A percentile compares a stretch with the other conserved stretches of the same genome.
phyloP scores from a whole-genome alignment of 2,888 invertebrate genomes.

The Dicycla oo region DNA sequence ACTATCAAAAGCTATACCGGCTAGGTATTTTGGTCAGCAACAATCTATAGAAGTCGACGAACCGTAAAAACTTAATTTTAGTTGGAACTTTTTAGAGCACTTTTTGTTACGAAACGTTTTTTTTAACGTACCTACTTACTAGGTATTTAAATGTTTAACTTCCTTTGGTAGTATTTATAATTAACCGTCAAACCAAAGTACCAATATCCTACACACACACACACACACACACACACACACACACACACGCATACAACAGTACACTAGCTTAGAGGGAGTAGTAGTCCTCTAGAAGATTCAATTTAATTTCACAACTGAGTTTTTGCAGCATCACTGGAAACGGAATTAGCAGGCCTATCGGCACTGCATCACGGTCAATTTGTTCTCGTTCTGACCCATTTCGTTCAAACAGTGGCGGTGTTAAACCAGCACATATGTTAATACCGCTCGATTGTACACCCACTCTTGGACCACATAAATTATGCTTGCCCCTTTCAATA shows the following conservation, averaged over 20 bases:
- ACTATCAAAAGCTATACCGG: neutral
- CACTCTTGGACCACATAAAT: conserved; percentile 44
- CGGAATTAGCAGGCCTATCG: conserved; percentile 49
- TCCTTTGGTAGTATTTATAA: neutral
- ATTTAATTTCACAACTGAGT: conserved; percentile 25
- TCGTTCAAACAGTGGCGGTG: conserved; percentile 43
- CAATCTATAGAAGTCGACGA: conserved; percentile 9
- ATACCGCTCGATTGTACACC: conserved; percentile 27
- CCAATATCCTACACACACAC: neutral
- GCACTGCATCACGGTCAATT: conserved; percentile 55
- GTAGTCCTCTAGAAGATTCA: neutral
- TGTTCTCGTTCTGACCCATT: conserved; percentile 54
- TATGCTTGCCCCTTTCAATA: conserved; percentile 50
- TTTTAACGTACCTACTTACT: neutral
- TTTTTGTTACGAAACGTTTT: conserved; percentile 24
- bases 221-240: no score
- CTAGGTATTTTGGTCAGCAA: neutral
- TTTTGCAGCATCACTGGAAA: conserved; percentile 33
- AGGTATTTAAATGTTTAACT: neutral
- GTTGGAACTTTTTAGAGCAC: neutral
- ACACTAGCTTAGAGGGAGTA: neutral
- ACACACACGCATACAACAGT: no score
- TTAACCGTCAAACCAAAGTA: neutral
- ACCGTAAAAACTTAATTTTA: conserved; percentile 12
- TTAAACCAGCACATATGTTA: conserved; percentile 37